These are phyloP conservation scores for Lasioglossum baleicum DNA, from an alignment of 1,140 invertebrate species.

Conservation along the genomic window DNA sequence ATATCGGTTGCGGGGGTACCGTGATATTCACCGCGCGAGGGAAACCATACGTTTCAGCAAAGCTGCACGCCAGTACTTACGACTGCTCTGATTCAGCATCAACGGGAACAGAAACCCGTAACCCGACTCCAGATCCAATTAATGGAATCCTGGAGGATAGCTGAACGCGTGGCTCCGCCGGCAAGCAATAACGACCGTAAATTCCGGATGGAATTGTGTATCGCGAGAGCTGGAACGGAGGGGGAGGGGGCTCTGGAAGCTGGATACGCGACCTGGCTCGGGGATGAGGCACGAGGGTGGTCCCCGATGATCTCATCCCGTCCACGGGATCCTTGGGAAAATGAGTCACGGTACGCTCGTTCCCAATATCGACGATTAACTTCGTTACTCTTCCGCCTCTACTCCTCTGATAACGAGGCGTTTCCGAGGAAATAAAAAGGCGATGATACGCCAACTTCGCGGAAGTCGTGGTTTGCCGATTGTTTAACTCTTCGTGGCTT, in stretches of 20 bases:
- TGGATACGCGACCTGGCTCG: neutral
- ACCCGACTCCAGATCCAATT: slow-evolving; percentile 65
- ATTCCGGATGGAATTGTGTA: slow-evolving; percentile 44
- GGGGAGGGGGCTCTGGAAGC: slow-evolving; percentile 4
- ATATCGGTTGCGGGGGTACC: neutral
- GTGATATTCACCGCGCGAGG: neutral
- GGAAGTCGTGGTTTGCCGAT: too few species aligned
- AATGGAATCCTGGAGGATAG: slow-evolving; percentile 59
- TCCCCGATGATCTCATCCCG: slow-evolving; percentile 14
- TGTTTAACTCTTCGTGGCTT: too few species aligned
- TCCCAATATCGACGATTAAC: slow-evolving; percentile 14
- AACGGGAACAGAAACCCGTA: slow-evolving; percentile 54
- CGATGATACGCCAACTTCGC: too few species aligned
- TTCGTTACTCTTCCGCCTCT: neutral
- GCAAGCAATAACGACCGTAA: slow-evolving; percentile 59
- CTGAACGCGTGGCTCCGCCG: slow-evolving; percentile 39
- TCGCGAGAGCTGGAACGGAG: slow-evolving; percentile 37
- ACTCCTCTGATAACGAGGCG: too few species aligned
- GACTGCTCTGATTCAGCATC: slow-evolving; percentile 47
- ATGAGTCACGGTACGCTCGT: slow-evolving; percentile 2
- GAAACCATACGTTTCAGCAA: slow-evolving; percentile 33
- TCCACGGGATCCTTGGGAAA: neutral
- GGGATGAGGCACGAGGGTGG: neutral
- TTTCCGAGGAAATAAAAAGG: too few species aligned
- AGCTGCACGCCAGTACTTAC: slow-evolving; percentile 23